These are phyloP conservation scores for Arrhopalites spinosus DNA, from an alignment of 2,888 invertebrate genomes.

Conservation along the genomic window DNA sequence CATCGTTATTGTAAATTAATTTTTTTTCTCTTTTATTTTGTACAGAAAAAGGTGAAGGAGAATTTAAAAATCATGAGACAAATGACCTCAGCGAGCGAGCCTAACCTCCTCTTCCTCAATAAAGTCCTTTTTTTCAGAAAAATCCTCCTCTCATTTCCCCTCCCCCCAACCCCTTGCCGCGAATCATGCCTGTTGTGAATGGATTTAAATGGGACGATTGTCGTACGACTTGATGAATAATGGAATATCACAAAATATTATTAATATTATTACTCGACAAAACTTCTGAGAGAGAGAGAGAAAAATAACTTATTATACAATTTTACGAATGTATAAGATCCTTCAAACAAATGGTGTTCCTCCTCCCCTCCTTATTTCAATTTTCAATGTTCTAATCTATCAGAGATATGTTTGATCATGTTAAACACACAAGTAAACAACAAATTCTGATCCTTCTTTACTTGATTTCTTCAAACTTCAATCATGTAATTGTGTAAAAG, in stretches of 20 bases:
- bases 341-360: conserved; percentile 8
- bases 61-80: conserved; percentile 36
- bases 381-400: conserved; percentile 10
- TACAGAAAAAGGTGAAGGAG: conserved; percentile 13
- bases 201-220: conserved; percentile 34
- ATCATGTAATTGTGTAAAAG: conserved; percentile 20
- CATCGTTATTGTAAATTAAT: too few relatives aligned
- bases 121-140: conserved; percentile 18
- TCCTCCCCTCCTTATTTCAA: conserved; percentile 11
- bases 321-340: conserved; percentile 15
- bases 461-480: conserved; percentile 13
- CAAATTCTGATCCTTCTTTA: conserved; percentile 8
- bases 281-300: conserved; percentile 17
- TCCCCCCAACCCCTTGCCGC: conserved; percentile 28
- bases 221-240: conserved; percentile 31
- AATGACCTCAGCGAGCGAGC: conserved; percentile 26
- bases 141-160: conserved; percentile 21
- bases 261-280: conserved; percentile 31
- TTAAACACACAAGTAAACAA: background rate
- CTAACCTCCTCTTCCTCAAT: conserved; percentile 31
- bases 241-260: conserved; percentile 34
- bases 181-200: conserved; percentile 20
- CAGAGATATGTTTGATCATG: conserved; percentile 12
- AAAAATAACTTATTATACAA: conserved; percentile 16
- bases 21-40: too few relatives aligned